Conservation (phyloP, 2,113 vertebrate species). For the Alaudala cheleensis region DNA sequence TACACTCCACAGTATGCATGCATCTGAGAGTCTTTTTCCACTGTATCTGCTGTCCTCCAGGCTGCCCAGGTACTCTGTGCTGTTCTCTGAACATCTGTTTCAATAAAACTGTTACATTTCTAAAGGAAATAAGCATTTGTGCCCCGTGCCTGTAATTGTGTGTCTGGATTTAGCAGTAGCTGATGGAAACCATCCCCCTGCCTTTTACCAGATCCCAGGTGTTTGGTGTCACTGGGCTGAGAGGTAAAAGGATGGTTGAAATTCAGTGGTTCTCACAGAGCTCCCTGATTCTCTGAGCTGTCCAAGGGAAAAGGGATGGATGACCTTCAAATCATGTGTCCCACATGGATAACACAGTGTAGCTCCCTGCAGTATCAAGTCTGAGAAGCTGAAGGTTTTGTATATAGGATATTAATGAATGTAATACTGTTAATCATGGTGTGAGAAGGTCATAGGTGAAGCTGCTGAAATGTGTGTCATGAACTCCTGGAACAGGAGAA, state of each 20-base stretch:
- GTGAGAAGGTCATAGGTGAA: not conserved
- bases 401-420: not conserved
- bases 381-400: not conserved
- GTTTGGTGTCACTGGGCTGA: not conserved
- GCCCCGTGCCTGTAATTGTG: not conserved
- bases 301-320: not conserved
- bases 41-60: not conserved
- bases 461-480: not conserved
- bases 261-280: not conserved
- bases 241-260: not conserved
- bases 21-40: not conserved
- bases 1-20: not conserved
- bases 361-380: not conserved
- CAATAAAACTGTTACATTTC: not conserved
- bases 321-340: not conserved
- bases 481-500: not conserved
- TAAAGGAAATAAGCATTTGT: not conserved
- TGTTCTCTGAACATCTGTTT: not conserved
- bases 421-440: not conserved
- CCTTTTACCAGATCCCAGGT: not conserved
- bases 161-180: not conserved
- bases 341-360: not conserved
- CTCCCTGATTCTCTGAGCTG: not conserved
- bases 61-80: accelerated
- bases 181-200: not conserved